A percentile compares a stretch with the other conserved stretches of the same genome.
These are phyloP conservation scores for Hylyphantes graminicola DNA, from an alignment of 1,140 invertebrate species.

Conservation along the genomic window DNA sequence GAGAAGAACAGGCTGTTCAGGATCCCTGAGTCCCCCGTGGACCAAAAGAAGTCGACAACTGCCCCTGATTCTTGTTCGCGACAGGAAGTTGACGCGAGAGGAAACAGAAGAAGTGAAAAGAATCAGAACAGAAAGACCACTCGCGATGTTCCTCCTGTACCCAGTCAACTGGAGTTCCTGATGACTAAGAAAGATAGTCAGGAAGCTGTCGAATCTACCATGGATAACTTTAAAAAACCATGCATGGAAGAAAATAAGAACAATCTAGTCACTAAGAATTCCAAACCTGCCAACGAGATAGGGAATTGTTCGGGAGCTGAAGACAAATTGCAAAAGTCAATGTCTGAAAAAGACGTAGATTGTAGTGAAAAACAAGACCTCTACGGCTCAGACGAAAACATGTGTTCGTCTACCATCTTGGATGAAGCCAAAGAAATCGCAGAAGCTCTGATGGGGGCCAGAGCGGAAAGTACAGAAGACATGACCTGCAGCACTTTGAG, in stretches of 20 bases:
- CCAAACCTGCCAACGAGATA: neutral
- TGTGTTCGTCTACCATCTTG: conserved; percentile 63
- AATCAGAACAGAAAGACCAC: neutral
- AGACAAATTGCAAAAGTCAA: neutral
- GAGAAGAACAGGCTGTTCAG: conserved; percentile 45
- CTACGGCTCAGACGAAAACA: conserved; percentile 2
- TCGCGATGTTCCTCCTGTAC: neutral
- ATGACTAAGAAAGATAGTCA: neutral
- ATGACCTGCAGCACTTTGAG: conserved; percentile 70
- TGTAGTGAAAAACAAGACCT: conserved; percentile 19
- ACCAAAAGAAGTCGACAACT: neutral
- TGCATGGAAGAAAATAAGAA: neutral
- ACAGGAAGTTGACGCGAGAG: neutral
- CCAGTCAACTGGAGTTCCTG: conserved; percentile 8
- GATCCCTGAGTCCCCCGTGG: conserved; percentile 35
- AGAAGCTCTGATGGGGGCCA: conserved; percentile 64
- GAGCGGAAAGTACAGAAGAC: conserved; percentile 47
- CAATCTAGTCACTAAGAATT: neutral
- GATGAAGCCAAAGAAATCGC: conserved; percentile 68
- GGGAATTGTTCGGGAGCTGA: neutral
- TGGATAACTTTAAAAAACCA: neutral
- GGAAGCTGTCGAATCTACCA: neutral
- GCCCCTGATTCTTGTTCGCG: too few species aligned
- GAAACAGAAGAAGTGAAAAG: conserved; percentile 41
- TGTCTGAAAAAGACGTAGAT: conserved; percentile 28